A percentile compares a stretch with the other conserved stretches of the same genome.
Evolutionary conservation across 2,113 vertebrate species (phyloP).

Genomic region (Psephotus haematonotus): DNA sequence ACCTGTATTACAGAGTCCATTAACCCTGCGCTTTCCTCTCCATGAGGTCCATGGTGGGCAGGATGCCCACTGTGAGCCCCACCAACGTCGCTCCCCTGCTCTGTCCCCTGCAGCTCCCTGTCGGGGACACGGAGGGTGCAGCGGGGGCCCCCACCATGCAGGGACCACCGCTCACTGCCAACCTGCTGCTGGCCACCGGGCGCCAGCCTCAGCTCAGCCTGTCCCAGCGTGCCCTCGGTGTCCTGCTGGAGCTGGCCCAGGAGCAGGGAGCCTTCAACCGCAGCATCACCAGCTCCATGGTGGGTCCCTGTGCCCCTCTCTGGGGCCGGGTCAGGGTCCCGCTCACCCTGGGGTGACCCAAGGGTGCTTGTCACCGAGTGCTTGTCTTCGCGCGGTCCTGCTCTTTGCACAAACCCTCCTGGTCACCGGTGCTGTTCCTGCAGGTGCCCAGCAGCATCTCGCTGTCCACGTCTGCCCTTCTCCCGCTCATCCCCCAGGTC

Average conservation of each 20-base stretch:
- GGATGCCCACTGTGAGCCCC: background rate
- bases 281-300: constrained; percentile 17
- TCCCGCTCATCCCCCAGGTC: constrained; percentile 46
- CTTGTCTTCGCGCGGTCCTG: background rate
- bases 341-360: background rate
- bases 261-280: background rate
- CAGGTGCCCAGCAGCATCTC: background rate
- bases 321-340: background rate
- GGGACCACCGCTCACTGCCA: background rate
- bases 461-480: background rate
- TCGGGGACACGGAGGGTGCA: background rate
- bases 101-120: background rate
- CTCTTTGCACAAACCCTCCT: background rate
- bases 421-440: rapidly evolving
- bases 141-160: background rate
- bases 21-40: rapidly evolving
- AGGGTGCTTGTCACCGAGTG: rapidly evolving
- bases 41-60: rapidly evolving
- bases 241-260: constrained; percentile 22
- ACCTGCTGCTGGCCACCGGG: background rate
- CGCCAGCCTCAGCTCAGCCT: constrained; percentile 36
- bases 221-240: constrained; percentile 8
- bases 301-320: rapidly evolving
- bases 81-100: rapidly evolving
- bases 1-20: rapidly evolving